These are phyloP conservation scores for Anthonomus grandis DNA, from an alignment of 1,140 invertebrate species.

Conservation along the genomic window DNA sequence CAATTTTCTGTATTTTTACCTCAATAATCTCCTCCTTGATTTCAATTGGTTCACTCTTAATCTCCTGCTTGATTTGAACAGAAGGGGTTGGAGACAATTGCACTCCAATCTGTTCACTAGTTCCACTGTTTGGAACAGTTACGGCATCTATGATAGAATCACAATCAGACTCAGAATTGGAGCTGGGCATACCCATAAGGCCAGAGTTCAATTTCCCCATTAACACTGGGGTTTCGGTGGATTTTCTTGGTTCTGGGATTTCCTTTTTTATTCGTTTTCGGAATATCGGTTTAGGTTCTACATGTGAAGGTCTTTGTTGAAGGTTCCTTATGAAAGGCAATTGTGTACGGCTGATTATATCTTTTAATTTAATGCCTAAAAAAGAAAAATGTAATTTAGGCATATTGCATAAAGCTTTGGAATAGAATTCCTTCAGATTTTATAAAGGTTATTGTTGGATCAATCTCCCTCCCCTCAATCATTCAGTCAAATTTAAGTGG, in stretches of 20 bases:
- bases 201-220: conserved; percentile 19
- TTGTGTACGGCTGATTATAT: conserved; percentile 45
- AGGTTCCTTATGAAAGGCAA: conserved; percentile 49
- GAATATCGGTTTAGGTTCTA: conserved; percentile 37
- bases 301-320: conserved; percentile 44
- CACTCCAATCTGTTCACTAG: no score
- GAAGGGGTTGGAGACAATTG: no score
- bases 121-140: conserved; percentile 16
- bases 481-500: no score
- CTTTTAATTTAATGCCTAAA: conserved; percentile 34
- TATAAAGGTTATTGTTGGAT: neutral
- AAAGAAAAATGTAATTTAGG: neutral
- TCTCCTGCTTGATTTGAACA: no score
- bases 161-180: conserved; percentile 46
- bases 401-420: neutral
- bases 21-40: conserved; percentile 38
- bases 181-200: conserved; percentile 43
- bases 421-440: neutral
- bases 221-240: conserved; percentile 13
- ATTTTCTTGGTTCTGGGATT: conserved; percentile 21
- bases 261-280: conserved; percentile 40
- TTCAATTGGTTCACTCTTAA: conserved; percentile 20
- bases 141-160: conserved; percentile 42
- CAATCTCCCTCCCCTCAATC: neutral
- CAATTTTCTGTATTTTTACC: conserved; percentile 28